These are phyloP conservation scores for Asteroscopus sphinx DNA, from an alignment of 2,888 invertebrate species.

Conservation along the genomic window DNA sequence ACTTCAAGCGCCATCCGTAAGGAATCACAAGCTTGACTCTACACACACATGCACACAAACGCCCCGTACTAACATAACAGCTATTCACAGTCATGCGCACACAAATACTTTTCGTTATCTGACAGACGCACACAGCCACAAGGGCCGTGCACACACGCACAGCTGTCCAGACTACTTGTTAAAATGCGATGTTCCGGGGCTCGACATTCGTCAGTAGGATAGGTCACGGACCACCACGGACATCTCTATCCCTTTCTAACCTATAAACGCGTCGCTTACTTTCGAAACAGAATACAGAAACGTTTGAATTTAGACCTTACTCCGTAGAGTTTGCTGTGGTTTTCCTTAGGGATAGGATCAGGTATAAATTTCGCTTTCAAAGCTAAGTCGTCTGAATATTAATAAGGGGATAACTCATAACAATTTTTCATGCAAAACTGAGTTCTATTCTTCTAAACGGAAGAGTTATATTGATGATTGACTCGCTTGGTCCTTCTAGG, in stretches of 20 bases:
- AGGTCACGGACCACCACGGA: constrained; percentile 87
- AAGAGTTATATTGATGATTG: constrained; percentile 54
- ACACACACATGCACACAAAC: constrained; percentile 29
- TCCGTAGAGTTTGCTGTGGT: constrained; percentile 26
- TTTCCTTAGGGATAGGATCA: constrained; percentile 55
- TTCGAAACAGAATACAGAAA: constrained; percentile 49
- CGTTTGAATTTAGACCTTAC: constrained; percentile 65
- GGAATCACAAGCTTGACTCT: constrained; percentile 42
- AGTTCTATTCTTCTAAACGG: constrained; percentile 9
- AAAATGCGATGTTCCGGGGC: constrained; percentile 88
- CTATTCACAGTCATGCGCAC: constrained; percentile 57
- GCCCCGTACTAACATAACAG: constrained; percentile 27
- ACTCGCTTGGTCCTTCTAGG: constrained; percentile 75
- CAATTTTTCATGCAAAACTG: constrained; percentile 32
- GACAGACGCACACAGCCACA: constrained; percentile 59
- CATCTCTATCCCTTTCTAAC: constrained; percentile 73
- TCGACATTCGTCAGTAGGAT: constrained; percentile 89
- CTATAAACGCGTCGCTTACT: constrained; percentile 63
- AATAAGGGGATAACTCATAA: constrained; percentile 67
- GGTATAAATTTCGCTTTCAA: constrained; percentile 89
- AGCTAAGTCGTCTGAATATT: constrained; percentile 63
- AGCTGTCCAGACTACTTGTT: constrained; percentile 86
- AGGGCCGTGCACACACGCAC: constrained; percentile 65
- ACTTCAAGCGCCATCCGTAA: constrained; percentile 45
- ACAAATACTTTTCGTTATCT: constrained; percentile 50